A percentile compares a stretch with the other conserved stretches of the same genome.
phyloP scores from a whole-genome alignment of 2,113 vertebrate species.

The Microtus richardsoni region DNA sequence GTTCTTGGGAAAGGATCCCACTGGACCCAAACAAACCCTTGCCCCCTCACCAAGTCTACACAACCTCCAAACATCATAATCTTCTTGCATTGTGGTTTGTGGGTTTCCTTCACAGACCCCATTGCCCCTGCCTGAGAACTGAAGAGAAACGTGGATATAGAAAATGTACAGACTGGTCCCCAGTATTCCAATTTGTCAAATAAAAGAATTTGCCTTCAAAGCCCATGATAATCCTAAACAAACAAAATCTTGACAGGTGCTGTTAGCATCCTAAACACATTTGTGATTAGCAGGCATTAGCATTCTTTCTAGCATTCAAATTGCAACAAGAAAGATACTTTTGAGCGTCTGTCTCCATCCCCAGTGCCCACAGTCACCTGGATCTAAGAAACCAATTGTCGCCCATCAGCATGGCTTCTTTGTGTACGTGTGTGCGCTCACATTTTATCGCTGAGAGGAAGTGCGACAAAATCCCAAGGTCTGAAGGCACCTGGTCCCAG shows the following conservation, averaged over 20 bases:
- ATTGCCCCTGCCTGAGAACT: not conserved
- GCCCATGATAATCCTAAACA: not conserved
- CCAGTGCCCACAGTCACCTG: slow-evolving; percentile 37
- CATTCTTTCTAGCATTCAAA: not conserved
- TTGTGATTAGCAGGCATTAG: not conserved
- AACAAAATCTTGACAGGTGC: not conserved
- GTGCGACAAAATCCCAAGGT: slow-evolving; percentile 64
- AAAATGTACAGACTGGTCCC: slow-evolving; percentile 55
- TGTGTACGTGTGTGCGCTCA: slow-evolving; percentile 64
- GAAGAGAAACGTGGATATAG: slow-evolving; percentile 54
- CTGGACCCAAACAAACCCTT: not conserved
- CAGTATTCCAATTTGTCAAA: not conserved
- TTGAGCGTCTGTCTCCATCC: not conserved
- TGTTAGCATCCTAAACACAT: not conserved
- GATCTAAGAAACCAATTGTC: slow-evolving; percentile 71
- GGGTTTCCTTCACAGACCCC: not conserved
- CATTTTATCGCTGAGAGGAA: slow-evolving; percentile 70
- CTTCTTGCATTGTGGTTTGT: not conserved
- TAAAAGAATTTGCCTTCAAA: not conserved
- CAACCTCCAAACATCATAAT: not conserved
- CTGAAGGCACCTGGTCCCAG: not conserved
- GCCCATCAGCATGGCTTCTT: slow-evolving; percentile 24
- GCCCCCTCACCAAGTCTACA: not conserved
- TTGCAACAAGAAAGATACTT: not conserved
- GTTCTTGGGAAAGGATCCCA: not conserved